Evolutionary conservation across 1,140 invertebrate species (phyloP).

Genomic region (Lordiphosa stackelbergi): DNA sequence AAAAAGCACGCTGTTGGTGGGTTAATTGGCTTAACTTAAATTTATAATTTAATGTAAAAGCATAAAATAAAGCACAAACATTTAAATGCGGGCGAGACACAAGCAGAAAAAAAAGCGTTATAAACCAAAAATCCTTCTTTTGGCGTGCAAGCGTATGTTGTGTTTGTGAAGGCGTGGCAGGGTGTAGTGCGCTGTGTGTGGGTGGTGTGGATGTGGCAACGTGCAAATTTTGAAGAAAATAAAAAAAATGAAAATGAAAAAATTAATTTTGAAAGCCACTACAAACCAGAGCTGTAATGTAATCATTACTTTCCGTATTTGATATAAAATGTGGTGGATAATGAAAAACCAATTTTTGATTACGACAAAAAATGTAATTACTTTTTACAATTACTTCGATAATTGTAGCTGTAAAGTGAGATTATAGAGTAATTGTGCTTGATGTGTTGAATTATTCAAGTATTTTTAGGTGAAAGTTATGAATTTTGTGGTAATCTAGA

Average conservation of each 20-base stretch:
- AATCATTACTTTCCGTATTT: too few species aligned
- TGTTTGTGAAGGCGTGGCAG: slow-evolving; percentile 18
- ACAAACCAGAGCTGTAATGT: background rate
- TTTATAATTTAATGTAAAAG: slow-evolving; percentile 14
- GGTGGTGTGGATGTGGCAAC: slow-evolving; percentile 37
- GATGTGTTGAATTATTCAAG: too few species aligned
- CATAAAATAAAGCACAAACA: slow-evolving; percentile 23
- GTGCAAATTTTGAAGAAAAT: slow-evolving; percentile 11
- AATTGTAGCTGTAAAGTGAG: too few species aligned
- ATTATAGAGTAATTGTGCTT: too few species aligned
- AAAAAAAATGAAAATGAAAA: slow-evolving; percentile 13
- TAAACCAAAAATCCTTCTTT: slow-evolving; percentile 41
- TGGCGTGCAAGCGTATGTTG: slow-evolving; percentile 25
- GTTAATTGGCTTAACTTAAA: too few species aligned
- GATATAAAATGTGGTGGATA: too few species aligned
- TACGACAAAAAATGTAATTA: too few species aligned
- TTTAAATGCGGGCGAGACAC: slow-evolving; percentile 1
- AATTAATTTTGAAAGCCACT: slow-evolving; percentile 10
- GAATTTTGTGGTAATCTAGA: too few species aligned
- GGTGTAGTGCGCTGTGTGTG: slow-evolving; percentile 29
- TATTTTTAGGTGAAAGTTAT: too few species aligned
- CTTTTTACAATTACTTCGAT: too few species aligned
- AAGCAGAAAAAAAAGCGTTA: slow-evolving; percentile 40
- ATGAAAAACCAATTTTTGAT: too few species aligned
- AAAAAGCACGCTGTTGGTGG: slow-evolving; percentile 27